phyloP scores from a whole-genome alignment of 2,113 vertebrate species.

The Solea solea region DNA sequence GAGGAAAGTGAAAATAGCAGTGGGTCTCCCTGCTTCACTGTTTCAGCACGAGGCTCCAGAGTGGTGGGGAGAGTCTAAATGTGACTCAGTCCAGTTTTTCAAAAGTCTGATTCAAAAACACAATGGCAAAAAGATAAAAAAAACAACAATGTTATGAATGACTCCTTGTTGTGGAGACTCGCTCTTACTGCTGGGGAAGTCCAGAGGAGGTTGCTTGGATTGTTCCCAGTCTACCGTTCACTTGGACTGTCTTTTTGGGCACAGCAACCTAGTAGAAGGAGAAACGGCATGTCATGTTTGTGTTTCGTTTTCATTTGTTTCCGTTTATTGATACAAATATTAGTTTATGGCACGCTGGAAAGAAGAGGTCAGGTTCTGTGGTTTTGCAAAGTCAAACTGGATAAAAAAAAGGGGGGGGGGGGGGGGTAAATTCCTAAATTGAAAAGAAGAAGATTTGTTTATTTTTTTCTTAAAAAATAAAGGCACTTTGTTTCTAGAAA shows the following conservation, averaged over 20 bases:
- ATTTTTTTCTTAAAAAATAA: no score
- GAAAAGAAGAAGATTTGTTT: no score
- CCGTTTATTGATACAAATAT: slow-evolving; percentile 10
- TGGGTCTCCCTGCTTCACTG: neutral
- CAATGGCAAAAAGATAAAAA: slow-evolving; percentile 5
- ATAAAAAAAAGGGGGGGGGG: neutral
- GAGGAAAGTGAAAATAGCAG: slow-evolving; percentile 6
- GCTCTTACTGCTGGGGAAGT: slow-evolving; percentile 38
- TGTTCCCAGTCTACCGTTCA: slow-evolving; percentile 81
- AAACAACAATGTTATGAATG: slow-evolving; percentile 1
- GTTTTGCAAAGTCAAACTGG: neutral
- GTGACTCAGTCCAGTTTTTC: slow-evolving; percentile 12
- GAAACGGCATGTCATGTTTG: slow-evolving; percentile 46
- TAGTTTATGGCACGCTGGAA: slow-evolving; percentile 1
- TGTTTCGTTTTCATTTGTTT: slow-evolving; percentile 4
- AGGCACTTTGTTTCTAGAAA: neutral
- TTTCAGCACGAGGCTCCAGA: neutral
- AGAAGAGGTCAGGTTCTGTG: slow-evolving; percentile 20
- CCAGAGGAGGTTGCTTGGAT: slow-evolving; percentile 64
- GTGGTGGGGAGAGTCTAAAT: neutral
- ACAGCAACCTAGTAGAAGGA: slow-evolving; percentile 71
- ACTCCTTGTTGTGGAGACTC: slow-evolving; percentile 32
- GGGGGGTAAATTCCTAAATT: no score
- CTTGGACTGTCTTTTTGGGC: slow-evolving; percentile 77
- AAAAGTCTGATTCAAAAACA: slow-evolving; percentile 30